phyloP scores from a whole-genome alignment of 2,113 vertebrate genomes.

The Zapornia atra region DNA sequence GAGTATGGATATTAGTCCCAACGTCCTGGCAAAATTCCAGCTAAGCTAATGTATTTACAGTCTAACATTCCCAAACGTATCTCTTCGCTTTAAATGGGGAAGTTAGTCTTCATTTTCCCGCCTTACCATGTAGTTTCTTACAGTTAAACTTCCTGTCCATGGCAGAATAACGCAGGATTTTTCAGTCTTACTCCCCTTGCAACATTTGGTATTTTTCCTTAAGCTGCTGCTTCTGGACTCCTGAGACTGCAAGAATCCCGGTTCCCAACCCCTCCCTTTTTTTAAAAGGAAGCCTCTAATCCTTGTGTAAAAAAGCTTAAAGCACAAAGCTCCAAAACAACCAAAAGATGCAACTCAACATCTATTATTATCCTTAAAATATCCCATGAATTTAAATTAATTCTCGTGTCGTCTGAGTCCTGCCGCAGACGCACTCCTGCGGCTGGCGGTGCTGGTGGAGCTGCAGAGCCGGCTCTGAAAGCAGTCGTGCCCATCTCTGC shows the following conservation, averaged over 20 bases:
- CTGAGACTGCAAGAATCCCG: conserved; percentile 8
- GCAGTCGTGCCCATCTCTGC: background rate
- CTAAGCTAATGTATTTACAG: conserved; percentile 52
- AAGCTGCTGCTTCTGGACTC: conserved; percentile 44
- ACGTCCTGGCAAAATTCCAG: conserved; percentile 59
- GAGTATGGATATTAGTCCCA: conserved; percentile 61
- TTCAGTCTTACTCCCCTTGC: background rate
- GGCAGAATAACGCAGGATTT: conserved; percentile 16
- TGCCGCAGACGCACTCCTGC: background rate
- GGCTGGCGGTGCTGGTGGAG: background rate
- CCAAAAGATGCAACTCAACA: conserved; percentile 13
- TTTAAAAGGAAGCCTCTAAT: conserved; percentile 29
- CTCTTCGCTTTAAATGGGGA: conserved; percentile 27
- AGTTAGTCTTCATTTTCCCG: conserved; percentile 18
- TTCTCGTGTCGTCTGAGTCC: background rate
- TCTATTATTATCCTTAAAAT: conserved; percentile 44
- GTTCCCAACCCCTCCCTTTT: conserved; percentile 11
- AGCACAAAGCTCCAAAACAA: conserved; percentile 50
- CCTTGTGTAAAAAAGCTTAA: conserved; percentile 47
- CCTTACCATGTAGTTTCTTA: background rate
- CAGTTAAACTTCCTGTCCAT: conserved; percentile 13
- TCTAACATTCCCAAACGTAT: conserved; percentile 23
- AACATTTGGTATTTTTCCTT: conserved; percentile 53
- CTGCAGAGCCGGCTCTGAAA: rapidly evolving
- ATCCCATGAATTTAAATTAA: background rate